These are phyloP conservation scores for Patella ulyssiponensis DNA, from an alignment of 2,888 invertebrate species.

Conservation along the genomic window DNA sequence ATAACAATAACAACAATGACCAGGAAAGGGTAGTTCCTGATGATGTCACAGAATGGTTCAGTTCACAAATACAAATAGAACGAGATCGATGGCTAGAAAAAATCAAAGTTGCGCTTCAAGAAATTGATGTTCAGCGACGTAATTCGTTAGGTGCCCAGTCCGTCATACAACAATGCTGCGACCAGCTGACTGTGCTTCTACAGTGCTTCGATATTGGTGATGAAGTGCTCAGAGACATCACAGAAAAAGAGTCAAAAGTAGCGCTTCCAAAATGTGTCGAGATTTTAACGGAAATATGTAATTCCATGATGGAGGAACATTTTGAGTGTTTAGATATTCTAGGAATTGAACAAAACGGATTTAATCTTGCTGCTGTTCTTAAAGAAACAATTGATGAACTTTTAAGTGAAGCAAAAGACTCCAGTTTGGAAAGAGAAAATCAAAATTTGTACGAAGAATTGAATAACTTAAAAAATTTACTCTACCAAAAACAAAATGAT, in stretches of 20 bases:
- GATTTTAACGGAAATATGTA: slow-evolving; percentile 50
- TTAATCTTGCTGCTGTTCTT: background rate
- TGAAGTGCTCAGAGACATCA: slow-evolving; percentile 28
- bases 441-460: slow-evolving; percentile 46
- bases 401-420: background rate
- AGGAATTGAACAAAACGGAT: slow-evolving; percentile 23
- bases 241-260: slow-evolving; percentile 41
- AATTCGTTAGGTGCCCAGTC: slow-evolving; percentile 48
- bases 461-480: slow-evolving; percentile 43
- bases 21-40: slow-evolving; percentile 44
- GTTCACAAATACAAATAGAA: slow-evolving; percentile 59
- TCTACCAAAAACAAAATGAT: slow-evolving; percentile 50
- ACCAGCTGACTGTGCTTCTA: slow-evolving; percentile 46
- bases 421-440: slow-evolving; percentile 42
- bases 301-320: slow-evolving; percentile 53
- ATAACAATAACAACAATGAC: background rate
- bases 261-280: slow-evolving; percentile 52
- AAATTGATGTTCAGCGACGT: slow-evolving; percentile 59
- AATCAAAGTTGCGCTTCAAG: slow-evolving; percentile 60
- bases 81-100: slow-evolving; percentile 63
- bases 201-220: slow-evolving; percentile 50
- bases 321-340: slow-evolving; percentile 53
- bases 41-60: slow-evolving; percentile 56
- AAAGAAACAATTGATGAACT: background rate
- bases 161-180: slow-evolving; percentile 44